phyloP scores from a whole-genome alignment of 2,888 invertebrate genomes.

The Macrosiphum euphorbiae region DNA sequence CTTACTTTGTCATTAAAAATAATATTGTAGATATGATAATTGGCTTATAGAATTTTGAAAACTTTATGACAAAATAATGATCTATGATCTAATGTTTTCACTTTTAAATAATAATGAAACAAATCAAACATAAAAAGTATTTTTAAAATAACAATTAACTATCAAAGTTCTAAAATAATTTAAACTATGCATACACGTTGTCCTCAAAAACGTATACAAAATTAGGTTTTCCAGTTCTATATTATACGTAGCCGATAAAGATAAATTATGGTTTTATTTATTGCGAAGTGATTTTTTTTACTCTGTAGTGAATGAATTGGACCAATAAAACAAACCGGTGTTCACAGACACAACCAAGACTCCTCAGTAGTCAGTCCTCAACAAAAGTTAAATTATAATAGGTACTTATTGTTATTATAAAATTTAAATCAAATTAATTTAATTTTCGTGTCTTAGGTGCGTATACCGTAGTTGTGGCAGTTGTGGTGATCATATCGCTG shows the following conservation, averaged over 20 bases:
- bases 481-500: slow-evolving; percentile 79
- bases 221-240: not conserved
- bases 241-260: not conserved
- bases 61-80: not conserved
- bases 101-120: not conserved
- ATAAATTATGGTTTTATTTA: not conserved
- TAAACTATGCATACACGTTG: not conserved
- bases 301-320: not conserved
- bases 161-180: not conserved
- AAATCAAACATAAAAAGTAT: not conserved
- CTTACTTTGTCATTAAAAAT: not conserved
- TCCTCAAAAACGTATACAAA: not conserved
- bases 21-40: not conserved
- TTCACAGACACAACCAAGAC: not conserved
- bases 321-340: not conserved
- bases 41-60: not conserved
- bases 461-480: slow-evolving; percentile 68
- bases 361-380: not conserved
- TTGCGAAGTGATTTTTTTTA: not conserved
- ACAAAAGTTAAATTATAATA: not conserved
- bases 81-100: not conserved
- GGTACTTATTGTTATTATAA: not conserved
- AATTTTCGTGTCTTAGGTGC: slow-evolving; percentile 28
- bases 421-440: not conserved
- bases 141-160: not conserved